Percentiles rank a stretch among this genome's conserved stretches.
phyloP scores from a whole-genome alignment of 37 sponge, comb jelly and placozoan genomes.

The Diacarnus erythraeanus region DNA sequence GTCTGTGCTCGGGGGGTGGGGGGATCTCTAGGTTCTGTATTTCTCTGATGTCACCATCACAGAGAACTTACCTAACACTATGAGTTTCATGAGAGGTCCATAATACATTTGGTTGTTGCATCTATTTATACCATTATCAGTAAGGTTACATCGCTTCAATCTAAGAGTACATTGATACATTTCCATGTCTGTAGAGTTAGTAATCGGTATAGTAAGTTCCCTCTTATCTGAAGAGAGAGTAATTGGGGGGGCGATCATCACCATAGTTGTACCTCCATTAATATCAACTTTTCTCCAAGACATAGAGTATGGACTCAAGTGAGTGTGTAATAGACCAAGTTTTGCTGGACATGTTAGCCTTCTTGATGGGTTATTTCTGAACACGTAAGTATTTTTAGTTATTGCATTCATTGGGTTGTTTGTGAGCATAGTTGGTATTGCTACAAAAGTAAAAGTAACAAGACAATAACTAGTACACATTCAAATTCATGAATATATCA shows the following conservation, averaged over 20 bases:
- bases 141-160: neutral
- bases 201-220: neutral
- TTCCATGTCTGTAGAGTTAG: neutral
- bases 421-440: neutral
- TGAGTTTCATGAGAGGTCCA: neutral
- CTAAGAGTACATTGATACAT: neutral
- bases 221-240: neutral
- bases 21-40: too few species aligned
- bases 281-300: too few species aligned
- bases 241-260: too few species aligned
- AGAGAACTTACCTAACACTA: neutral
- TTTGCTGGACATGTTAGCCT: neutral
- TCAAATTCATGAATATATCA: too few species aligned
- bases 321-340: too few species aligned
- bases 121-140: neutral
- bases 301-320: too few species aligned
- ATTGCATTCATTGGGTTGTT: too few species aligned
- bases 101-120: neutral
- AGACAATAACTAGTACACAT: too few species aligned
- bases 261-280: too few species aligned
- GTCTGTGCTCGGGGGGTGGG: too few species aligned
- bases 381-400: neutral
- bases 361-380: neutral
- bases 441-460: too few species aligned
- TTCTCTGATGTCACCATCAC: neutral